These are phyloP conservation scores for Eonycteris spelaea DNA, from an alignment of 2,113 vertebrate genomes.

Conservation along the genomic window DNA sequence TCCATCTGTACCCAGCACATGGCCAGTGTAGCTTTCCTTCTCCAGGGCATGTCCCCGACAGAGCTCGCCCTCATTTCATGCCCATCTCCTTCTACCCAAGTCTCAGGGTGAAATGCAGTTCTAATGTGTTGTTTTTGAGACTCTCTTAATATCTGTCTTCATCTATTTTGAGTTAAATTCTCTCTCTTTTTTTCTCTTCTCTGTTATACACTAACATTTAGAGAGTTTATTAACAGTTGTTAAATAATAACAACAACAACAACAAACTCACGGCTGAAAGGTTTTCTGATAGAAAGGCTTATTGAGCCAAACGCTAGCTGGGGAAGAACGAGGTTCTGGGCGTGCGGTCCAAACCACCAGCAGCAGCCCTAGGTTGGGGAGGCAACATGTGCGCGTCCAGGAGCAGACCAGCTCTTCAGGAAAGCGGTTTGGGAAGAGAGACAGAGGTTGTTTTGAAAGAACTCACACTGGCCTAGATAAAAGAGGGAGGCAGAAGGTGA, in stretches of 20 bases:
- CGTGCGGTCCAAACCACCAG: background rate
- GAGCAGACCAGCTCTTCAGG: too few relatives aligned
- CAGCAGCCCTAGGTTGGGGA: background rate
- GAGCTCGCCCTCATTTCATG: accelerated
- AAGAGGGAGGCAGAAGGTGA: background rate
- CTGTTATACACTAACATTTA: background rate
- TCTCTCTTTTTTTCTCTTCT: background rate
- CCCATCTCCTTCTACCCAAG: accelerated
- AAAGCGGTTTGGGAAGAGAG: background rate
- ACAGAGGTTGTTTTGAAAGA: too few relatives aligned
- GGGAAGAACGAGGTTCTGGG: background rate
- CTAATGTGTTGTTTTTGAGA: accelerated
- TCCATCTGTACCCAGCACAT: accelerated
- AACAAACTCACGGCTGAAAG: too few relatives aligned
- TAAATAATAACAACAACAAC: background rate
- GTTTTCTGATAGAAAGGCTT: background rate
- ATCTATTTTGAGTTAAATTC: background rate
- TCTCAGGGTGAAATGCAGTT: too few relatives aligned
- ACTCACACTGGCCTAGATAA: background rate
- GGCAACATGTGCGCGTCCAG: background rate
- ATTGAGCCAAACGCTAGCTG: background rate
- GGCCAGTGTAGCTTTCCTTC: accelerated
- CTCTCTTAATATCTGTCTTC: background rate
- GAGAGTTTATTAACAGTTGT: background rate
- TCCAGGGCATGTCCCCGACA: accelerated